Conservation (phyloP, 2,113 vertebrate genomes). For the Manacus vitellinus region DNA sequence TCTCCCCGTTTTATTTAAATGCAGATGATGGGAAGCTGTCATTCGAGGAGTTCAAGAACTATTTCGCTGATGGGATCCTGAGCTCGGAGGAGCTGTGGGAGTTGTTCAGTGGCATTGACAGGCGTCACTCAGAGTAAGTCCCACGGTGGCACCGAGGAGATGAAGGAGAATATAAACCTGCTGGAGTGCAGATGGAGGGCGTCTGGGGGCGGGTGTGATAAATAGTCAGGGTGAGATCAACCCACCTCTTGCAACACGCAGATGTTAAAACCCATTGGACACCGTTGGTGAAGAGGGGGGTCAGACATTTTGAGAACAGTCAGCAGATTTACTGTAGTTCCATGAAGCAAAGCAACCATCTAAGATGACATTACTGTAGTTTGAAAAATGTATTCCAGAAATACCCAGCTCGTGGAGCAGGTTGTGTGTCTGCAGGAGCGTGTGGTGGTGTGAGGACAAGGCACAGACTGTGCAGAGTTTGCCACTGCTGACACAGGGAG, state of each 20-base stretch:
- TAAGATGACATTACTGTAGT: background rate
- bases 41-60: slow-evolving; percentile 97
- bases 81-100: slow-evolving; percentile 89
- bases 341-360: background rate
- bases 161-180: background rate
- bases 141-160: background rate
- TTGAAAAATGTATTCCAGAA: background rate
- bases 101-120: slow-evolving; percentile 90
- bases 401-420: background rate
- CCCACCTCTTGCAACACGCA: background rate
- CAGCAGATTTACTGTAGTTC: background rate
- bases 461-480: background rate
- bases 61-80: slow-evolving; percentile 92
- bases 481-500: slow-evolving; percentile 20
- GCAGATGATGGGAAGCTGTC: slow-evolving; percentile 95
- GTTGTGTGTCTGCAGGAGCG: background rate
- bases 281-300: background rate
- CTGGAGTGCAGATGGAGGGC: background rate
- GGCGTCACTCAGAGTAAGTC: slow-evolving; percentile 86
- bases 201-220: background rate
- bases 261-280: background rate
- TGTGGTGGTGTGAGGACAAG: background rate
- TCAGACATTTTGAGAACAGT: background rate
- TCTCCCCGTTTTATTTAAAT: background rate
- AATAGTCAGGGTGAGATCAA: slow-evolving; percentile 32